Conservation (phyloP, 2,888 invertebrate genomes). For the Blera fallax region DNA sequence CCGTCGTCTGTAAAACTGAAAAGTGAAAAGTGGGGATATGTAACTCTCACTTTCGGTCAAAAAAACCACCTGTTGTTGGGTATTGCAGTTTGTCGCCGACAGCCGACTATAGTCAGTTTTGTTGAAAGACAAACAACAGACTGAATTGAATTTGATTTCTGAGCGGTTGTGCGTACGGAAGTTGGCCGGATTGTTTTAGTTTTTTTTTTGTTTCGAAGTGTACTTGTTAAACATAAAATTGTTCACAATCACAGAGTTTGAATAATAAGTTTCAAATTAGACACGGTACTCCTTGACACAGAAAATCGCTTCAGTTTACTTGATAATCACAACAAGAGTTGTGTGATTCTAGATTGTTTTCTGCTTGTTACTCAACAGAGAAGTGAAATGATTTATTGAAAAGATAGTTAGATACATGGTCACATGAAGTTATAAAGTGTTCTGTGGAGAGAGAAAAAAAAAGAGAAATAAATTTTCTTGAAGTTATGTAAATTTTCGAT, state of each 20-base stretch:
- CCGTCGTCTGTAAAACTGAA: constrained; percentile 6
- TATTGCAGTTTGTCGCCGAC: constrained; percentile 42
- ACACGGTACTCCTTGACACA: constrained; percentile 21
- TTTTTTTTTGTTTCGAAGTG: not conserved
- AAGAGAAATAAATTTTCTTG: not conserved
- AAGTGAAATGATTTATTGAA: constrained; percentile 48
- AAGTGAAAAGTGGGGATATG: constrained; percentile 19
- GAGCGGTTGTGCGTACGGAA: constrained; percentile 49
- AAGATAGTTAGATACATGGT: too few species aligned
- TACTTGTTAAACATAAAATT: not conserved
- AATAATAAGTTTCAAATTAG: constrained; percentile 2
- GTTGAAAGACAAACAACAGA: constrained; percentile 39
- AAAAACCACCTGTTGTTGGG: constrained; percentile 52
- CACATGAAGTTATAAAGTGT: not conserved
- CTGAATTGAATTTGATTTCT: constrained; percentile 38
- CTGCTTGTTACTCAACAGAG: constrained; percentile 7
- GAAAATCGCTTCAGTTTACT: not conserved
- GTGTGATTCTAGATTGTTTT: not conserved
- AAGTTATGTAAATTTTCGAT: constrained; percentile 59
- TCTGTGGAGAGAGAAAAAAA: constrained; percentile 11
- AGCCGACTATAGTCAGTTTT: constrained; percentile 38
- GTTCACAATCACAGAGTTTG: not conserved
- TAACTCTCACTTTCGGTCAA: constrained; percentile 67
- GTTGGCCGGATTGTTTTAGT: not conserved
- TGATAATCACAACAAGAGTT: not conserved